These are phyloP conservation scores for Pecten maximus DNA, from an alignment of 2,888 invertebrate genomes.

Conservation along the genomic window DNA sequence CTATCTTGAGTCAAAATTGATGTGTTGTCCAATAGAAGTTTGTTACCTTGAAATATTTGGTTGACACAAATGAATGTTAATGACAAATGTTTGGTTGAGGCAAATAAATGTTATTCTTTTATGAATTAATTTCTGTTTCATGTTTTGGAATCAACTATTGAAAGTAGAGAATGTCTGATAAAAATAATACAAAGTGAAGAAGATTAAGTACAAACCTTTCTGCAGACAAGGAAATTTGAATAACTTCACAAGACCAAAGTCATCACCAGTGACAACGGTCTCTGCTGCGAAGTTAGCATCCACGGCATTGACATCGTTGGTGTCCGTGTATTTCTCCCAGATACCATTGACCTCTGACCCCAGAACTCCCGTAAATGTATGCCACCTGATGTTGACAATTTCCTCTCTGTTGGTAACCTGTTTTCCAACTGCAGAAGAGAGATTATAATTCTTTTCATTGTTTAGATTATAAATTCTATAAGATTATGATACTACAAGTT, in stretches of 20 bases:
- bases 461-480: too few relatives aligned
- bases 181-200: not conserved
- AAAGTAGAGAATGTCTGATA: not conserved
- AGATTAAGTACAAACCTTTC: conserved; percentile 75
- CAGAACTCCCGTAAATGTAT: conserved; percentile 81
- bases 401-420: conserved; percentile 81
- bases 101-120: too few relatives aligned
- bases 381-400: conserved; percentile 79
- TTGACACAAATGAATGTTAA: too few relatives aligned
- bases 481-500: too few relatives aligned
- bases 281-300: conserved; percentile 79
- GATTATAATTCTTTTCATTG: not conserved
- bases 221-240: conserved; percentile 81
- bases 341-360: conserved; percentile 82
- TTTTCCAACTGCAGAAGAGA: conserved; percentile 76
- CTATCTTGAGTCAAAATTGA: too few relatives aligned
- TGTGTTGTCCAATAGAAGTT: too few relatives aligned
- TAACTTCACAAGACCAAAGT: conserved; percentile 82
- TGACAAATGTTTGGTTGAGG: too few relatives aligned
- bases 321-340: conserved; percentile 83
- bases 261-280: conserved; percentile 81
- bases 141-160: too few relatives aligned
- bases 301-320: conserved; percentile 82
- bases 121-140: too few relatives aligned
- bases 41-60: too few relatives aligned